These are phyloP conservation scores for Arnoldichthys spilopterus DNA, from an alignment of 2,797 vertebrate species.

Conservation along the genomic window DNA sequence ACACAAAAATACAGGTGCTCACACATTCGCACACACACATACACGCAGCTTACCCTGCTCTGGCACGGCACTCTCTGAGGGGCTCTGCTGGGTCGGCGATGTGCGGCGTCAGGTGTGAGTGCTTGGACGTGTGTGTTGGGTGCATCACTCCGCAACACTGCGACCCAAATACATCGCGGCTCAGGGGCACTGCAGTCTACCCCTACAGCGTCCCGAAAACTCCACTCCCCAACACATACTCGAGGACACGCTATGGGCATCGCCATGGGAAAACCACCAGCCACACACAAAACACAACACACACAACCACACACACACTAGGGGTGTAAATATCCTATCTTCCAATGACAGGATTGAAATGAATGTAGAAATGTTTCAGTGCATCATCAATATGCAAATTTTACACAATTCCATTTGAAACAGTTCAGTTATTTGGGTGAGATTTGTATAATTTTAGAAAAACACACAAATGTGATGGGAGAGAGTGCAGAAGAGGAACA, in stretches of 20 bases:
- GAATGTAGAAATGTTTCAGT: not conserved
- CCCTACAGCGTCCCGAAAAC: constrained; percentile 86
- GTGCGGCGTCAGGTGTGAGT: constrained; percentile 47
- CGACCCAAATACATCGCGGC: constrained; percentile 93
- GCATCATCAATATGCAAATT: not conserved
- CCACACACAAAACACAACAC: constrained; percentile 63
- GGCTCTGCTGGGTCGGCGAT: constrained; percentile 41
- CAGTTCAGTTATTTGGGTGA: not conserved
- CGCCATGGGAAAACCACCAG: constrained; percentile 64
- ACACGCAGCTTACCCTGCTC: constrained; percentile 41
- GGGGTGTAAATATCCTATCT: not conserved
- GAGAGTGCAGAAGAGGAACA: too few relatives aligned
- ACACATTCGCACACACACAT: constrained; percentile 13
- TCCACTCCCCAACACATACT: constrained; percentile 78
- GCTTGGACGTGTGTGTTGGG: constrained; percentile 43
- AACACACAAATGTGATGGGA: too few relatives aligned
- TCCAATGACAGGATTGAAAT: too few relatives aligned
- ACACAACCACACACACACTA: too few relatives aligned
- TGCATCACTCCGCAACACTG: constrained; percentile 76
- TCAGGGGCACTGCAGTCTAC: constrained; percentile 93
- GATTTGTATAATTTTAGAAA: too few relatives aligned
- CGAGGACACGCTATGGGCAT: constrained; percentile 76
- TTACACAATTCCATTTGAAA: constrained; percentile 41
- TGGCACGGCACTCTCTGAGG: constrained; percentile 39
- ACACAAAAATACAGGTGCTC: not conserved